A percentile compares a stretch with the other conserved stretches of the same genome.
Conservation (phyloP, 2,113 vertebrate genomes). For the Edolisoma coerulescens region DNA sequence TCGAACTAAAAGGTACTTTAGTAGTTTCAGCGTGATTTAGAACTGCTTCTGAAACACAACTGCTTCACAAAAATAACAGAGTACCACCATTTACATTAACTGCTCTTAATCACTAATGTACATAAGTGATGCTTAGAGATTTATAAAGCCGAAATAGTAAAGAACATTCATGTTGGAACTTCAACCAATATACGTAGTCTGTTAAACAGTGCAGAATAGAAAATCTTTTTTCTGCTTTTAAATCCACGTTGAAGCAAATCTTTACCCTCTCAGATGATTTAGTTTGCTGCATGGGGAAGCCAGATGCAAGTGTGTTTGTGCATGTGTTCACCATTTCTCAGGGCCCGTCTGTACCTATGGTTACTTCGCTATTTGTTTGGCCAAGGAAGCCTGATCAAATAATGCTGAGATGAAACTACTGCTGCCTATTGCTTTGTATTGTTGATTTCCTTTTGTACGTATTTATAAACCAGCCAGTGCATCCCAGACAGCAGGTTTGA, state of each 20-base stretch:
- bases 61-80: neutral
- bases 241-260: neutral
- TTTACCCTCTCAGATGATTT: neutral
- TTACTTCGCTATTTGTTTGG: neutral
- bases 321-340: neutral
- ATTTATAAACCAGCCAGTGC: neutral
- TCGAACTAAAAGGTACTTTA: neutral
- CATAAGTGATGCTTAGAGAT: neutral
- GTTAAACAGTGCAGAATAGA: neutral
- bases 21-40: neutral
- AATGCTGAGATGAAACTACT: neutral
- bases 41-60: neutral
- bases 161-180: neutral
- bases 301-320: neutral
- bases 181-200: neutral
- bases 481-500: neutral
- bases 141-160: neutral
- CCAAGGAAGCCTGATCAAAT: neutral
- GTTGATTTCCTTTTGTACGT: neutral
- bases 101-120: neutral
- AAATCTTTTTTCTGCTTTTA: neutral
- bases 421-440: neutral
- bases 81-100: neutral
- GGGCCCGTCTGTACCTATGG: neutral
- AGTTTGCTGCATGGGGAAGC: neutral